Conservation (phyloP, 1,140 invertebrate genomes). For the Leptestheria dahalacensis region DNA sequence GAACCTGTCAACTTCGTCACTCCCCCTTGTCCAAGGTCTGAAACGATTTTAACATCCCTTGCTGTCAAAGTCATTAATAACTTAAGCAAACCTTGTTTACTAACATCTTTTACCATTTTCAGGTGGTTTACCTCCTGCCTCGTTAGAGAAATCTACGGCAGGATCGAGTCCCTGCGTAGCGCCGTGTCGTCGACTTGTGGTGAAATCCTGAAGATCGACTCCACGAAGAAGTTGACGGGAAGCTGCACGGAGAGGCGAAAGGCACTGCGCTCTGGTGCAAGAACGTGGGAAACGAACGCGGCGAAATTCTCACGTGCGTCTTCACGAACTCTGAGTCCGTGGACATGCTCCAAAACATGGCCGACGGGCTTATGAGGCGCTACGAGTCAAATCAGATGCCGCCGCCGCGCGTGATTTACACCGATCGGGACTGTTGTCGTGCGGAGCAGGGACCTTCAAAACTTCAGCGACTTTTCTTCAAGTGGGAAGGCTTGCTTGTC, state of each 20-base stretch:
- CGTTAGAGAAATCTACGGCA: neutral
- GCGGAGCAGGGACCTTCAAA: neutral
- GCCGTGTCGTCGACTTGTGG: neutral
- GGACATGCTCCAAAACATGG: neutral
- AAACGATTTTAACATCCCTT: neutral
- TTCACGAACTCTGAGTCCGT: neutral
- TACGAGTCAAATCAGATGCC: neutral
- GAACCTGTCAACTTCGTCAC: neutral
- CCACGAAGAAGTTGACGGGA: neutral
- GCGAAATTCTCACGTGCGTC: neutral
- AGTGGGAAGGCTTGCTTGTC: neutral
- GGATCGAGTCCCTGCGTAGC: neutral
- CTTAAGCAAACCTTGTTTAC: no score
- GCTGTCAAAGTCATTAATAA: no score
- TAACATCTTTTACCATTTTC: neutral
- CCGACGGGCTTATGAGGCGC: neutral
- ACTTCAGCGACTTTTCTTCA: neutral
- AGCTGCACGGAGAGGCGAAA: neutral
- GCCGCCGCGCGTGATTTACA: neutral
- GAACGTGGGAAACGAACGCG: neutral
- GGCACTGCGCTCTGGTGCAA: neutral
- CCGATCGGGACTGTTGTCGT: neutral
- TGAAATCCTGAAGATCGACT: neutral
- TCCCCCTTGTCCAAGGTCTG: neutral
- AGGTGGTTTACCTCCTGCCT: neutral